Evolutionary conservation across 37 sponge, comb jelly and placozoan species (phyloP).

Genomic region (Aphrocallistes beatrix): DNA sequence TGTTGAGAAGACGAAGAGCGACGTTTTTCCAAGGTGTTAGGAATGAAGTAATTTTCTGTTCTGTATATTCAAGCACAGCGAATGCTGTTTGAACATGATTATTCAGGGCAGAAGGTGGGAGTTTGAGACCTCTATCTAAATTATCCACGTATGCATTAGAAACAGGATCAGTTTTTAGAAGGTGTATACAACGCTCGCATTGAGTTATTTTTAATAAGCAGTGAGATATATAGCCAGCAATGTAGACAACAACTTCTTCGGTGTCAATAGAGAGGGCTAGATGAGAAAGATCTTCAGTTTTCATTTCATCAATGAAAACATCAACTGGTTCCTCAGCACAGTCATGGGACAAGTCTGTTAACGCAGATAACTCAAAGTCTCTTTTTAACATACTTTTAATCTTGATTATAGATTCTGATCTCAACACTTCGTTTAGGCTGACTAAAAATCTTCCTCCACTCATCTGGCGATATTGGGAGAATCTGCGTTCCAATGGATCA

Average conservation of each 20-base stretch:
- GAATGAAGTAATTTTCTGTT: background rate
- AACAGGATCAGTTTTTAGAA: background rate
- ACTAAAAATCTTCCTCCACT: conserved; percentile 4
- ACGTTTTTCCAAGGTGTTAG: background rate
- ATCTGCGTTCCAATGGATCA: background rate
- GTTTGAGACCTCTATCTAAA: background rate
- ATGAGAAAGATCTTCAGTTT: background rate
- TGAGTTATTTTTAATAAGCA: background rate
- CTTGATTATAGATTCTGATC: background rate
- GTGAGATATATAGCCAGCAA: background rate
- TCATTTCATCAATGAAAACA: background rate
- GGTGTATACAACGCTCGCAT: background rate
- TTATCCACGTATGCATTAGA: background rate
- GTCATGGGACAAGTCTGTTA: background rate
- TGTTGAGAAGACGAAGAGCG: background rate
- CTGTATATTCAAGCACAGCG: background rate
- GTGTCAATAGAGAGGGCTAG: background rate
- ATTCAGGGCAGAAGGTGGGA: background rate
- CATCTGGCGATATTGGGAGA: background rate
- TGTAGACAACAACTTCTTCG: background rate
- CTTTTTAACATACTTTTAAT: background rate
- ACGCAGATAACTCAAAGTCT: background rate
- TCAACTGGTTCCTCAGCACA: background rate
- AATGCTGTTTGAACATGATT: background rate
- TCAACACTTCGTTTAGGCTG: background rate